A percentile compares a stretch with the other conserved stretches of the same genome.
Conservation (phyloP, 2,113 vertebrate species). For the Microcebus murinus region DNA sequence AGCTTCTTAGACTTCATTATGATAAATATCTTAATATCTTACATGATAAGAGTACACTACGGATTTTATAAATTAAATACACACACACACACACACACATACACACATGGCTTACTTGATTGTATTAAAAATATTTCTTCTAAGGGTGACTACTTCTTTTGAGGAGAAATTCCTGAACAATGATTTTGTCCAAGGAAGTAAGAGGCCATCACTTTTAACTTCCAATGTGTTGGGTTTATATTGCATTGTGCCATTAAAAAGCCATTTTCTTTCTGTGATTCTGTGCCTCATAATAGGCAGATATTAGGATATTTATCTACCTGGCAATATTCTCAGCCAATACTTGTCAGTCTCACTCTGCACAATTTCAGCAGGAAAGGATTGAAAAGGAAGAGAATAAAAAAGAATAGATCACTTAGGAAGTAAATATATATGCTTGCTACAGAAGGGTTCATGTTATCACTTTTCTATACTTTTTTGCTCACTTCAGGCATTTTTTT, state of each 20-base stretch:
- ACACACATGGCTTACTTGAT: too few relatives aligned
- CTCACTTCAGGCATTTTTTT: not conserved
- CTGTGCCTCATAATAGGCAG: constrained; percentile 63
- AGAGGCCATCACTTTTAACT: constrained; percentile 62
- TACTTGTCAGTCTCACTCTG: constrained; percentile 58
- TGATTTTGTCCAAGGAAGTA: constrained; percentile 57
- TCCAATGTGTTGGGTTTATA: constrained; percentile 57
- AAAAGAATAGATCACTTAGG: not conserved
- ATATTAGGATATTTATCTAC: constrained; percentile 77
- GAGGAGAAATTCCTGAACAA: constrained; percentile 58
- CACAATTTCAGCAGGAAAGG: constrained; percentile 30
- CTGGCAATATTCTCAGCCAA: constrained; percentile 61
- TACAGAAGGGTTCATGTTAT: not conserved
- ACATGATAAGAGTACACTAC: not conserved
- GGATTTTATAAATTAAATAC: constrained; percentile 49
- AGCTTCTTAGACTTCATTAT: constrained; percentile 42
- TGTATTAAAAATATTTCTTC: constrained; percentile 39
- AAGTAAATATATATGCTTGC: not conserved
- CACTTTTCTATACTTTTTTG: not conserved
- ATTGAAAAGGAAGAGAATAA: constrained; percentile 27
- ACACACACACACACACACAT: not conserved
- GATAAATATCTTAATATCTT: constrained; percentile 57
- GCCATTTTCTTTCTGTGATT: constrained; percentile 64
- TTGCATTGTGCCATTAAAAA: constrained; percentile 70
- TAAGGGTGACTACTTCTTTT: not conserved